These are phyloP conservation scores for Chironomus tentans DNA, from an alignment of 2,888 invertebrate species.

Conservation along the genomic window DNA sequence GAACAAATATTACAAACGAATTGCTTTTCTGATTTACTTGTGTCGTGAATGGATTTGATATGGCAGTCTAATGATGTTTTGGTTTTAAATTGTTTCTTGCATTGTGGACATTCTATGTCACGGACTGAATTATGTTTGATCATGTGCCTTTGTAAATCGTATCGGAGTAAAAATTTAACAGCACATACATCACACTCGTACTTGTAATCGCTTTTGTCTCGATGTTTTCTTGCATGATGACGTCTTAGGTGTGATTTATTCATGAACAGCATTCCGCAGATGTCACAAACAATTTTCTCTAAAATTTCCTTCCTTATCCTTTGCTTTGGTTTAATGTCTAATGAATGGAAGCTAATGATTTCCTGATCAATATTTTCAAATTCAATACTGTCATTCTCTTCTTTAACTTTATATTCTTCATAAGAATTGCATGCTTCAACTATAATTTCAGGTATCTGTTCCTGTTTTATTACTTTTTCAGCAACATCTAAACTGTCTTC, in stretches of 20 bases:
- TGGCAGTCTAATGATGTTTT: neutral
- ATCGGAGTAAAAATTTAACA: neutral
- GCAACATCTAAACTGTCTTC: neutral
- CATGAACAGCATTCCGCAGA: neutral
- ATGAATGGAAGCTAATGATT: too few species aligned
- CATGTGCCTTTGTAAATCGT: constrained; percentile 9
- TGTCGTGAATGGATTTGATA: neutral
- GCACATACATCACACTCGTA: neutral
- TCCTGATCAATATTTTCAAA: too few species aligned
- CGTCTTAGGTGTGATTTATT: neutral
- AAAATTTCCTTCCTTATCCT: too few species aligned
- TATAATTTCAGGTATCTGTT: too few species aligned
- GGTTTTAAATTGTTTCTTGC: constrained; percentile 2
- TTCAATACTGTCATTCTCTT: too few species aligned
- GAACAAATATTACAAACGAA: neutral
- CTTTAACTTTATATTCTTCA: too few species aligned
- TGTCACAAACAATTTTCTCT: neutral
- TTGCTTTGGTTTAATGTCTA: too few species aligned
- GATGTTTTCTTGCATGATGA: neutral
- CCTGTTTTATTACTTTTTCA: too few species aligned
- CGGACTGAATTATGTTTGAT: neutral
- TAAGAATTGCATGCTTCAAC: too few species aligned
- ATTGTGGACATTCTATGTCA: neutral
- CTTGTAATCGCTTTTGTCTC: neutral
- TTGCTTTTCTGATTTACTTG: neutral